Conservation (phyloP, 2,888 invertebrate species). For the Ecdyonurus torrentis region DNA sequence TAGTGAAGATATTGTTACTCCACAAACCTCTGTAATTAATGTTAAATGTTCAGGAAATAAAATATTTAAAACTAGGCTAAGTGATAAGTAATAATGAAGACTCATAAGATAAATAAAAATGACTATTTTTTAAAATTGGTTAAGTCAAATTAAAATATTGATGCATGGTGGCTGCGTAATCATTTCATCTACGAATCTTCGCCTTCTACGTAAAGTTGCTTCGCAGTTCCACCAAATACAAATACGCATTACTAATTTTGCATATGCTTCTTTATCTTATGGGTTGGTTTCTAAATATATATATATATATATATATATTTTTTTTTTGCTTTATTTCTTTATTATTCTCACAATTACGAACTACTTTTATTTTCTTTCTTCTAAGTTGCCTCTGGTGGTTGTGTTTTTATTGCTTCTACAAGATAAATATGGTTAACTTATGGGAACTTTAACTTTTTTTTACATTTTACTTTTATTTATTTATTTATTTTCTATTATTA, state of each 20-base stretch:
- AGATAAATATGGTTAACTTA: too few species aligned
- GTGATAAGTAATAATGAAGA: background rate
- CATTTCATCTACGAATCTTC: conserved; percentile 35
- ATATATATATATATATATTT: too few species aligned
- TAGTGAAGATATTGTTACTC: background rate
- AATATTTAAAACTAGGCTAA: background rate
- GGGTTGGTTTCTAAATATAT: background rate
- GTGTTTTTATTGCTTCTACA: background rate
- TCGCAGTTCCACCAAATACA: background rate
- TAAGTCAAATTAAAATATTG: background rate
- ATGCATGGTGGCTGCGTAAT: conserved; percentile 15
- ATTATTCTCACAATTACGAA: too few species aligned
- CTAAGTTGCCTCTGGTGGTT: background rate
- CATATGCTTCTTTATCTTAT: background rate
- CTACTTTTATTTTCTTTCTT: conserved; percentile 18
- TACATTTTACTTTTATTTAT: too few species aligned
- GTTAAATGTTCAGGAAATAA: background rate
- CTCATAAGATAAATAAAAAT: background rate
- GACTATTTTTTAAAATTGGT: background rate
- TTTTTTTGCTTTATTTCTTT: conserved; percentile 22
- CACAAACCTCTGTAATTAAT: background rate
- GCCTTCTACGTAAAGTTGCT: conserved; percentile 15
- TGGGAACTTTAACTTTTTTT: too few species aligned
- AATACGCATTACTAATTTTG: background rate
- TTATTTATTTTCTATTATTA: conserved; percentile 9